These are phyloP conservation scores for Chaetophractus vellerosus DNA, from an alignment of 2,797 vertebrate species.

Conservation along the genomic window DNA sequence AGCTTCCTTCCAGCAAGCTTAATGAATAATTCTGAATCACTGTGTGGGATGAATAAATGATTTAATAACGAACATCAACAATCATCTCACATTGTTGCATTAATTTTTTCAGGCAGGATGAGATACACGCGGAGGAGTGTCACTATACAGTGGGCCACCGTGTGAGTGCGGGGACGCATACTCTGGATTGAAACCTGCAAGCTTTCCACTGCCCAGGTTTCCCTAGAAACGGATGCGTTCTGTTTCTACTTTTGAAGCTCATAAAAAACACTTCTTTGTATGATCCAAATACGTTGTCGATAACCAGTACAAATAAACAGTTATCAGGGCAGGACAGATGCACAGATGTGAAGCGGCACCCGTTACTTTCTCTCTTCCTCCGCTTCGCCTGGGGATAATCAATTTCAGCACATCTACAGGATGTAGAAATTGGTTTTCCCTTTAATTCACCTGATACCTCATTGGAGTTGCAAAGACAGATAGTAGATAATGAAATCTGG, in stretches of 20 bases:
- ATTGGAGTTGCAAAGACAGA: constrained; percentile 70
- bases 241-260: constrained; percentile 75
- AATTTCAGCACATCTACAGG: constrained; percentile 69
- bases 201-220: constrained; percentile 79
- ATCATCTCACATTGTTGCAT: constrained; percentile 80
- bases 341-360: constrained; percentile 64
- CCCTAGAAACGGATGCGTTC: constrained; percentile 85
- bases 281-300: constrained; percentile 67
- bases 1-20: constrained; percentile 73
- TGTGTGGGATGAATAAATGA: constrained; percentile 80
- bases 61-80: constrained; percentile 81
- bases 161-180: constrained; percentile 32
- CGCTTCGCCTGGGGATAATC: constrained; percentile 78
- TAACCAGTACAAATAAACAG: constrained; percentile 81
- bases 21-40: constrained; percentile 82
- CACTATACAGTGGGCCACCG: constrained; percentile 4
- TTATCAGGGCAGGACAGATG: constrained; percentile 70
- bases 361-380: constrained; percentile 69
- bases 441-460: constrained; percentile 71
- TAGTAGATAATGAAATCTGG: constrained; percentile 75
- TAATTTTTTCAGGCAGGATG: constrained; percentile 80
- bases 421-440: constrained; percentile 81
- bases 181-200: constrained; percentile 61
- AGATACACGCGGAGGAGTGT: constrained; percentile 73
- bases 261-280: constrained; percentile 78